Conservation (phyloP, 2,113 vertebrate genomes). For the Gorilla gorilla region DNA sequence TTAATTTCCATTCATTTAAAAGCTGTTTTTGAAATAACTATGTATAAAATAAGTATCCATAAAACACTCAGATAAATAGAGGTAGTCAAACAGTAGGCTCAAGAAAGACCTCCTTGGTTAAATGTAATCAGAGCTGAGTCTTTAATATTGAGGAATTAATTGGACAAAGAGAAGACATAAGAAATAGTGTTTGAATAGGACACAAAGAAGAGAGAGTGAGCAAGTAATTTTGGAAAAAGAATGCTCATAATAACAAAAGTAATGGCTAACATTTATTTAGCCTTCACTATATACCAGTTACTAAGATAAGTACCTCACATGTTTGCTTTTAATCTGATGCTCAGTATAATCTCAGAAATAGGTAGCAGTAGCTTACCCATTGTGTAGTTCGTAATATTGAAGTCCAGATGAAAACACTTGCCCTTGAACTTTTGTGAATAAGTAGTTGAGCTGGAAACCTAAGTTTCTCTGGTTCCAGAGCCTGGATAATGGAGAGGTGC, state of each 20-base stretch:
- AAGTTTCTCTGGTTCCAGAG: not conserved
- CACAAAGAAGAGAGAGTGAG: not conserved
- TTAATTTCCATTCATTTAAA: slow-evolving; percentile 3
- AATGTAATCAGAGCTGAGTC: not conserved
- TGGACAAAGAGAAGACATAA: not conserved
- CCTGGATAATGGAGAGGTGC: not conserved
- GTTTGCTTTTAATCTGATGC: not conserved
- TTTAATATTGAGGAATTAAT: slow-evolving; percentile 6
- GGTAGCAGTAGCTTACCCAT: not conserved
- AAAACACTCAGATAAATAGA: not conserved
- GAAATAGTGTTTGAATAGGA: not conserved
- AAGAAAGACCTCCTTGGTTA: slow-evolving; percentile 7
- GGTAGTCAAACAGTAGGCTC: not conserved
- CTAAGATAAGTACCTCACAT: not conserved
- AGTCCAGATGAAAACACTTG: not conserved
- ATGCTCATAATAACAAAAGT: not conserved
- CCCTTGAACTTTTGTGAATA: not conserved
- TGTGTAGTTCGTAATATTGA: not conserved
- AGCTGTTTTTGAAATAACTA: not conserved
- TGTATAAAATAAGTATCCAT: not conserved
- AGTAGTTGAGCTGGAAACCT: not conserved
- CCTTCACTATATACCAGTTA: not conserved
- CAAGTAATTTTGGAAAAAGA: not conserved
- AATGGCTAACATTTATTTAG: not conserved
- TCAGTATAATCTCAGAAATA: slow-evolving; percentile 12